Evolutionary conservation across 1,140 invertebrate genomes (phyloP), one percentile per base, ranked within the genome.

Genomic region (Brachionus asplanchnoidis): DNA sequence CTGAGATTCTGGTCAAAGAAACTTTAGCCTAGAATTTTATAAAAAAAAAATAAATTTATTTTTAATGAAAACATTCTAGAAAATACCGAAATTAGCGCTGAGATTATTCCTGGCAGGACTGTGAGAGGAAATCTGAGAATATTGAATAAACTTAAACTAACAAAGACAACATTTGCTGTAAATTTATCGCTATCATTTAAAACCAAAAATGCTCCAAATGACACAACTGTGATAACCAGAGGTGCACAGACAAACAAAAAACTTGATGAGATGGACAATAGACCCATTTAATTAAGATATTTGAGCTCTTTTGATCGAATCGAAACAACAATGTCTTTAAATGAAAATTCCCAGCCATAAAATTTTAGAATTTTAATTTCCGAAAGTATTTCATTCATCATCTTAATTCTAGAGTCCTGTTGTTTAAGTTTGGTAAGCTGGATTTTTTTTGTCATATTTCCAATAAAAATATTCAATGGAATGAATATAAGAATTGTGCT

Each of bases 61-160:
- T 32, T 70, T 40, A 14, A 1, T 3, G 0, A 32, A 32, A 70
- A 70, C 8, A 70, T 4, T 9, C 32, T 70, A 17, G 3, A 60
- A 20, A 23, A 60, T 77, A 42, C 93, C 93, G 94, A 89, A 32
- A 92, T 88, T 12, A 91, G 78, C 83, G 88, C 89, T 4, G 89
- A 88, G 85, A 92, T 90, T 28, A 92, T 87, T 87, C 91, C 90
- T 4, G 92, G 92, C 66, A 93, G 87, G 86, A 92, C 90, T 36
- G 88, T 88, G 79, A 93, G 91, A 86, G 97, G 96, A 90, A 97
- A 97, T 88, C 96, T 93, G 86, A 99, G 93, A 87, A 99, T 96
- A 91, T 99, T 98, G 92, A 99, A 99, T 87, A 99, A 93, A 88
- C 96, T 95, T 86, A 99, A 92, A 86, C 97, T 95, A 85, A 99